These are phyloP conservation scores for Macrotrachela quadricornifera DNA, from an alignment of 1,140 invertebrate genomes.

Conservation along the genomic window DNA sequence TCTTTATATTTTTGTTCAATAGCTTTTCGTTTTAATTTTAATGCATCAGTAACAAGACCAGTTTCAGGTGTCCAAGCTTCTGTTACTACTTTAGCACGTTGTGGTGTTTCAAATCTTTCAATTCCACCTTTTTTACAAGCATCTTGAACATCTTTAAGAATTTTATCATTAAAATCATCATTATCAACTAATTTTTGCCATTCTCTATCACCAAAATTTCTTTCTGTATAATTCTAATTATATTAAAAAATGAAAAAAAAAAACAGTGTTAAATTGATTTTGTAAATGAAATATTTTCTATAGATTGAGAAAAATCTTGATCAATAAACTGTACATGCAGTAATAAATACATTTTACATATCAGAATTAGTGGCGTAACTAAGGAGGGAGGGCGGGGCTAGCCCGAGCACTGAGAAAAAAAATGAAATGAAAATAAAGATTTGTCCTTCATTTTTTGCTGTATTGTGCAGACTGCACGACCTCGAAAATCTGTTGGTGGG, in stretches of 20 bases:
- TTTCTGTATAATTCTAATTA: not conserved
- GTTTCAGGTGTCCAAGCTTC: constrained; percentile 87
- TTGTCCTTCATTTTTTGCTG: too few species aligned
- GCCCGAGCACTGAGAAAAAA: too few species aligned
- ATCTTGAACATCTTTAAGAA: not conserved
- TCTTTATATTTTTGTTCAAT: constrained; percentile 2
- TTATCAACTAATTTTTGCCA: not conserved
- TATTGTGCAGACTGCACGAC: too few species aligned
- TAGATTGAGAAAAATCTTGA: too few species aligned
- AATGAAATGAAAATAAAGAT: too few species aligned
- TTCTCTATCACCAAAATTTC: not conserved
- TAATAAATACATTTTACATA: too few species aligned
- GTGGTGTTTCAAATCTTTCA: constrained; percentile 69
- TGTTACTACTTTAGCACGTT: constrained; percentile 59
- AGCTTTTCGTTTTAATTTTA: constrained; percentile 60
- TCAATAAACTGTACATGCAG: too few species aligned
- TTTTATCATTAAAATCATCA: not conserved
- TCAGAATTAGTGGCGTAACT: too few species aligned
- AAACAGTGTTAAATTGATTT: too few species aligned
- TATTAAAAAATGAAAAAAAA: not conserved
- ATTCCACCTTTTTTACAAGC: constrained; percentile 18
- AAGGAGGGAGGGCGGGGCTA: too few species aligned
- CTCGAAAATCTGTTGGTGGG: too few species aligned
- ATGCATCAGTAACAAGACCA: constrained; percentile 82
- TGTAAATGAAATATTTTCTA: too few species aligned